A percentile compares a stretch with the other conserved stretches of the same genome.
Evolutionary conservation across 2,797 vertebrate genomes (phyloP).

Genomic region (Enteromius argenteus): DNA sequence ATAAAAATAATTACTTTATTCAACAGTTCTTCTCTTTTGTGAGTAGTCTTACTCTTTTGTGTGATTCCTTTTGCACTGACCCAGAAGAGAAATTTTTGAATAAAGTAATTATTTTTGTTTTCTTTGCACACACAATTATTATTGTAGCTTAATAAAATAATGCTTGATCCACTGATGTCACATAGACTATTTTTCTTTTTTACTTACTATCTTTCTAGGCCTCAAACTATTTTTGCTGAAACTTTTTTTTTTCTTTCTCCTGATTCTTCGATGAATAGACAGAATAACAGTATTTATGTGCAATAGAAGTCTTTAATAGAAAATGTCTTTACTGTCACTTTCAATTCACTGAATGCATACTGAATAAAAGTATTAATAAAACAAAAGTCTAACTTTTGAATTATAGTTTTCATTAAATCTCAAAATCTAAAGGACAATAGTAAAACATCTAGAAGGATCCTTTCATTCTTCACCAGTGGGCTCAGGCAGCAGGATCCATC

Average conservation of each 20-base stretch:
- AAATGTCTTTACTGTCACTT: not conserved
- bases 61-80: not conserved
- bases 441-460: not conserved
- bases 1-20: not conserved
- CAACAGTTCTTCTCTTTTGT: not conserved
- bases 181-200: not conserved
- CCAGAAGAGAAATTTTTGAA: not conserved
- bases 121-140: not conserved
- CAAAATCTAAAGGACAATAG: not conserved
- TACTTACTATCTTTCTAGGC: not conserved
- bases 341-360: not conserved
- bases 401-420: not conserved
- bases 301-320: not conserved
- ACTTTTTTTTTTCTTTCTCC: not conserved
- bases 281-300: not conserved
- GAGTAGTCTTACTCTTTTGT: too few species aligned
- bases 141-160: not conserved
- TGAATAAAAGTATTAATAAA: not conserved
- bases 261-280: not conserved
- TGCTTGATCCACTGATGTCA: not conserved
- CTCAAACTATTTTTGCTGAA: not conserved
- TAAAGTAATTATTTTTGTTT: not conserved
- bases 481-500: constrained; percentile 4
- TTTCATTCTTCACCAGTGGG: not conserved
- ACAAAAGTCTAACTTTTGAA: not conserved